Percentiles rank a stretch among this genome's conserved stretches.
phyloP scores from a whole-genome alignment of 2,888 invertebrate species.

The Agrilus mali region DNA sequence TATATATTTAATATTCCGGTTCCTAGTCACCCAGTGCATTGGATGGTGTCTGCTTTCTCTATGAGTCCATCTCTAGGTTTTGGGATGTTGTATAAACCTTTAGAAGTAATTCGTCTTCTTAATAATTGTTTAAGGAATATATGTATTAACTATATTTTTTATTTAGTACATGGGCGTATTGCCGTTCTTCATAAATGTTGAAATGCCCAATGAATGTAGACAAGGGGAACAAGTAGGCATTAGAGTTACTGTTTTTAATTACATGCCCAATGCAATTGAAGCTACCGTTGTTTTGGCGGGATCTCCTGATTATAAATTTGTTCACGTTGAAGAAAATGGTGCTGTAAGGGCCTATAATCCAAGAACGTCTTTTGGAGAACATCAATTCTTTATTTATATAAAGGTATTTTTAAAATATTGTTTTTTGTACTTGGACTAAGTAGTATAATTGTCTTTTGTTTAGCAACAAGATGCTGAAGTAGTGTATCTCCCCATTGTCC shows the following conservation, averaged over 20 bases:
- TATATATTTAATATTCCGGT: conserved; percentile 77
- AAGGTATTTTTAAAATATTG: conserved; percentile 16
- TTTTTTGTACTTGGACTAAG: not conserved
- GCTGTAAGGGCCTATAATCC: conserved; percentile 82
- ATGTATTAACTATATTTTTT: conserved; percentile 5
- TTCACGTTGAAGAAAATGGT: conserved; percentile 82
- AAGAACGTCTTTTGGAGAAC: conserved; percentile 81
- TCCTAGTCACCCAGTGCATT: conserved; percentile 73
- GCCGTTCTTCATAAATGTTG: conserved; percentile 90
- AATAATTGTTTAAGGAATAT: not conserved
- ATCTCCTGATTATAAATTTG: conserved; percentile 79
- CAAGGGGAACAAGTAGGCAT: conserved; percentile 92
- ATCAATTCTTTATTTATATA: conserved; percentile 88
- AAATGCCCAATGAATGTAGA: conserved; percentile 71
- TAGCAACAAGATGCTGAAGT: conserved; percentile 63
- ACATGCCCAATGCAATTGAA: conserved; percentile 73
- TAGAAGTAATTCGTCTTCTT: conserved; percentile 42
- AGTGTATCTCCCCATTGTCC: conserved; percentile 84
- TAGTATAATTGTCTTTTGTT: conserved; percentile 10
- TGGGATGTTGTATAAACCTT: conserved; percentile 70
- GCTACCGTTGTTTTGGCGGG: conserved; percentile 77
- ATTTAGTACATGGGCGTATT: conserved; percentile 73
- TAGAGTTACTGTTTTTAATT: conserved; percentile 87
- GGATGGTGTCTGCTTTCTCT: conserved; percentile 89
- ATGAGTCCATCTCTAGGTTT: conserved; percentile 79